phyloP scores from a whole-genome alignment of 2,888 invertebrate genomes.

The Pollenia labialis region DNA sequence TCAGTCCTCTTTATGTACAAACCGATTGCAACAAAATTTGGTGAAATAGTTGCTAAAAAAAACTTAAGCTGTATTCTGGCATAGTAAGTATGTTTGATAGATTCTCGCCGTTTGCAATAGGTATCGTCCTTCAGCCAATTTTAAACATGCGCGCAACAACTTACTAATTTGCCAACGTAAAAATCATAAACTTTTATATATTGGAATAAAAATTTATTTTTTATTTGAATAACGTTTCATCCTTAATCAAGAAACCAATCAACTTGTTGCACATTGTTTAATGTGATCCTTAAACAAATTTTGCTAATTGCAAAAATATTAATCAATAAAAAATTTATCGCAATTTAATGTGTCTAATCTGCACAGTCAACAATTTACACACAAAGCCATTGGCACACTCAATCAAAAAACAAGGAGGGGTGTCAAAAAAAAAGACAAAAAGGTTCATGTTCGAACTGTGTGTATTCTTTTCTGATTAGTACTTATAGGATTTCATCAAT shows the following conservation, averaged over 20 bases:
- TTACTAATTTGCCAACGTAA: too few relatives aligned
- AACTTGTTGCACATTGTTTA: not conserved
- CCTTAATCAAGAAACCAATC: too few relatives aligned
- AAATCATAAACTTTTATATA: too few relatives aligned
- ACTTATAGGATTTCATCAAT: conserved; percentile 70
- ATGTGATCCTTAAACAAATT: conserved; percentile 53
- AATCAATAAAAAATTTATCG: conserved; percentile 37
- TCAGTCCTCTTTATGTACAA: too few relatives aligned
- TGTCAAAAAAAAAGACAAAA: conserved; percentile 20
- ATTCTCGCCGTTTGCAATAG: too few relatives aligned
- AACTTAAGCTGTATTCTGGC: too few relatives aligned
- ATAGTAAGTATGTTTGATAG: too few relatives aligned
- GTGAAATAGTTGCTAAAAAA: too few relatives aligned
- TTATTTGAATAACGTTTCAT: too few relatives aligned
- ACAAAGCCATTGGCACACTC: conserved; percentile 5
- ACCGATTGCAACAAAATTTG: too few relatives aligned
- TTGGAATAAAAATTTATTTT: too few relatives aligned
- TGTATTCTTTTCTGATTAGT: conserved; percentile 50
- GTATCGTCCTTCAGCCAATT: too few relatives aligned
- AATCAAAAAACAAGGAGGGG: conserved; percentile 38
- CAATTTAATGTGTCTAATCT: conserved; percentile 66
- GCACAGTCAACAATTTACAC: conserved; percentile 51
- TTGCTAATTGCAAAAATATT: conserved; percentile 56
- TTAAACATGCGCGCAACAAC: not conserved
- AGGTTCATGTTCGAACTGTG: conserved; percentile 27